Evolutionary conservation across 2,797 vertebrate genomes (phyloP).

Genomic region (Halcyon leucocephala): DNA sequence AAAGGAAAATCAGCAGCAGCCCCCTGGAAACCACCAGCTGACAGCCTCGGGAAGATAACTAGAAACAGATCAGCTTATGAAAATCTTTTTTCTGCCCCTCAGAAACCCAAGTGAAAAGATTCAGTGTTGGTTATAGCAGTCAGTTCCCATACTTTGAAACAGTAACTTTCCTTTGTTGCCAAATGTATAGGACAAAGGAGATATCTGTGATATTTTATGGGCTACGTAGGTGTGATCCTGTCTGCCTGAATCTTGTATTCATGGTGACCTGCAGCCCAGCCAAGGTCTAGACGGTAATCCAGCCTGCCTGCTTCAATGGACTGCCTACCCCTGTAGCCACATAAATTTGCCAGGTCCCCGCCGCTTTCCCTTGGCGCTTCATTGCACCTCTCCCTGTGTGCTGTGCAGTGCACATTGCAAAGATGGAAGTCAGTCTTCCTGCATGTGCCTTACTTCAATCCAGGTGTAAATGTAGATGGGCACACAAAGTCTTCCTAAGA

Average conservation of each 20-base stretch:
- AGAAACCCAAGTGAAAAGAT: not conserved
- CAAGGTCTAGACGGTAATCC: not conserved
- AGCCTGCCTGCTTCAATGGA: not conserved
- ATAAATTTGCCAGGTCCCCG: not conserved
- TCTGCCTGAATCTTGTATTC: not conserved
- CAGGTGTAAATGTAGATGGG: not conserved
- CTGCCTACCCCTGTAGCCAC: not conserved
- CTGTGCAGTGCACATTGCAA: not conserved
- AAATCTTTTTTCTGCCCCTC: not conserved
- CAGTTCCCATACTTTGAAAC: not conserved
- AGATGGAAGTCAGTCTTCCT: not conserved
- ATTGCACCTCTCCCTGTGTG: not conserved
- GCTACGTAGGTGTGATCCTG: not conserved
- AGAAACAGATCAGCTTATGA: not conserved
- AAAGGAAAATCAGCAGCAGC: not conserved
- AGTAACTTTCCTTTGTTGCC: not conserved
- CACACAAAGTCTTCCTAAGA: not conserved
- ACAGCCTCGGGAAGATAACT: not conserved
- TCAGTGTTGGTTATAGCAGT: not conserved
- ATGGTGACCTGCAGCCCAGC: not conserved
- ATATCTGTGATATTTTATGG: not conserved
- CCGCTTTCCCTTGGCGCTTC: not conserved
- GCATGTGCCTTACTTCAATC: fast-evolving
- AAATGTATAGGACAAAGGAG: not conserved
- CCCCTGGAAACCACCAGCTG: not conserved